These are phyloP conservation scores for Holocentrus rufus DNA, from an alignment of 2,797 vertebrate genomes.

Conservation along the genomic window DNA sequence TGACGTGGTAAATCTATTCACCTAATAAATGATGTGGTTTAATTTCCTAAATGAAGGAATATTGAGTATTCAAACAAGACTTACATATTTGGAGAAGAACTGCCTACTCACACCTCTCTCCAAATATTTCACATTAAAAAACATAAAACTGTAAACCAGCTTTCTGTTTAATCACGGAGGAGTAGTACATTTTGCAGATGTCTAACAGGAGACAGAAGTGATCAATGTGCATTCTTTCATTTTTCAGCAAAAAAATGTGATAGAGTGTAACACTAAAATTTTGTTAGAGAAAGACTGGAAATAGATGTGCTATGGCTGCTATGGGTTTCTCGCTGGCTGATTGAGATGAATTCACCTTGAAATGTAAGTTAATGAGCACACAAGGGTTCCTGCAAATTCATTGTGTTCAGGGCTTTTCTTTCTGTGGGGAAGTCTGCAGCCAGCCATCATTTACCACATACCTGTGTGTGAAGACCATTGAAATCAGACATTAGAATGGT, in stretches of 20 bases:
- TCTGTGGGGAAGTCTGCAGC: conserved; percentile 51
- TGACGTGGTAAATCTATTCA: conserved; percentile 63
- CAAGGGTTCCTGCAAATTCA: conserved; percentile 53
- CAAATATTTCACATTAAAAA: neutral
- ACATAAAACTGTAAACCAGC: neutral
- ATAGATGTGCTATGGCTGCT: conserved; percentile 23
- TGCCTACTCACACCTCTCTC: conserved; percentile 10
- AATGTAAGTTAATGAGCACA: conserved; percentile 68
- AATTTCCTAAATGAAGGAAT: conserved; percentile 26
- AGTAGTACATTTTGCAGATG: conserved; percentile 17
- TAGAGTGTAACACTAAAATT: conserved; percentile 17
- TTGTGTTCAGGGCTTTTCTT: conserved; percentile 30
- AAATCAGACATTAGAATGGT: conserved; percentile 69
- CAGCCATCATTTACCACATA: conserved; percentile 64
- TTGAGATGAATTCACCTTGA: conserved; percentile 63
- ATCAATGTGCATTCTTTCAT: neutral
- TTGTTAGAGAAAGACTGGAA: conserved; percentile 4
- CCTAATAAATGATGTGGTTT: conserved; percentile 50
- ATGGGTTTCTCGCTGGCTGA: conserved; percentile 54
- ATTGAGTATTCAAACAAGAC: conserved; percentile 35
- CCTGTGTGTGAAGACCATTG: conserved; percentile 56
- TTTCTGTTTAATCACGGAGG: conserved; percentile 12
- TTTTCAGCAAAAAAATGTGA: conserved; percentile 17
- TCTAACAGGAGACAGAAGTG: conserved; percentile 25
- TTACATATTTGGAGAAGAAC: conserved; percentile 35